phyloP scores from a whole-genome alignment of 2,888 invertebrate genomes.

The Dasysyrphus tricinctus region DNA sequence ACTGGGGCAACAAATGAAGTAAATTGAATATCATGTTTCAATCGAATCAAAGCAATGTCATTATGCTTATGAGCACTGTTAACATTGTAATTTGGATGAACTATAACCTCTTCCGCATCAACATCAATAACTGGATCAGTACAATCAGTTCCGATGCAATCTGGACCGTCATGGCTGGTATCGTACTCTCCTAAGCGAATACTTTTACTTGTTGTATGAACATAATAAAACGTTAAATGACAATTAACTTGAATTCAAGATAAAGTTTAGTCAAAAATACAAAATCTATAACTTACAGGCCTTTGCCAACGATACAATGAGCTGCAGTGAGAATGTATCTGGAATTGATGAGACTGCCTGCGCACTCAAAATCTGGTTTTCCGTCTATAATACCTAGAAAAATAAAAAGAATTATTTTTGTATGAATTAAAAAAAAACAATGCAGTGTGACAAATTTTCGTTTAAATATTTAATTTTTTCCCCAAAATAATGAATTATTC shows the following conservation, averaged over 20 bases:
- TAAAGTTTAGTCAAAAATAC: neutral
- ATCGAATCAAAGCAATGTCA: conserved; percentile 88
- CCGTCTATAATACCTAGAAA: conserved; percentile 25
- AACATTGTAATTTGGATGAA: conserved; percentile 86
- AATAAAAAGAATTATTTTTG: too few relatives aligned
- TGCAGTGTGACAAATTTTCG: too few relatives aligned
- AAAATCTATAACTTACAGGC: conserved; percentile 46
- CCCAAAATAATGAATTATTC: too few relatives aligned
- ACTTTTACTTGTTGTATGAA: conserved; percentile 69
- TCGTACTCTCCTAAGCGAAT: conserved; percentile 79
- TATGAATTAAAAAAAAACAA: neutral
- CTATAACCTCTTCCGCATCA: conserved; percentile 85
- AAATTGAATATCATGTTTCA: conserved; percentile 84
- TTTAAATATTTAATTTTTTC: too few relatives aligned
- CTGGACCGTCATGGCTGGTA: conserved; percentile 68
- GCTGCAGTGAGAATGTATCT: conserved; percentile 68
- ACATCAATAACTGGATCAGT: conserved; percentile 85
- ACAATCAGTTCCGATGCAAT: conserved; percentile 84
- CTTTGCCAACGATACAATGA: conserved; percentile 52
- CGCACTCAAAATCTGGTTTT: conserved; percentile 49
- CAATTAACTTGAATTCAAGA: neutral
- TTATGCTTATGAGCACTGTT: conserved; percentile 85
- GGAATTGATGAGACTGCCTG: conserved; percentile 59
- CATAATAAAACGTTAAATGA: neutral
- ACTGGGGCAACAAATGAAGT: conserved; percentile 85